These are phyloP conservation scores for Netelia virgata DNA, from an alignment of 2,888 invertebrate species.

Conservation along the genomic window DNA sequence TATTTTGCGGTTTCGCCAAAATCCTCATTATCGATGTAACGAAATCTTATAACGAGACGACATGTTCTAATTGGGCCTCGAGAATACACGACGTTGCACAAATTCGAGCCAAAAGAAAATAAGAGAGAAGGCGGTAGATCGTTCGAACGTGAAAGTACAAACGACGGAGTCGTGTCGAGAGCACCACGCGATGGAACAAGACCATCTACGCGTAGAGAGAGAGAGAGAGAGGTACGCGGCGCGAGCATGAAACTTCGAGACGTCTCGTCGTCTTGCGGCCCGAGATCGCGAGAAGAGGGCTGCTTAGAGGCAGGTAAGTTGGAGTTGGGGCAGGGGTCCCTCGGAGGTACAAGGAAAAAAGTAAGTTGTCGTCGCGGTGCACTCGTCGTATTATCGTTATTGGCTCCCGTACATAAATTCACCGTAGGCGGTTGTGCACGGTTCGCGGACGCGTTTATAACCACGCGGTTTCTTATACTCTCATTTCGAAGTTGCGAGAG, in stretches of 20 bases:
- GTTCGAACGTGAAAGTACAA: slow-evolving; percentile 18
- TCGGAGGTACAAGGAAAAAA: not conserved
- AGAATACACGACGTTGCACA: slow-evolving; percentile 16
- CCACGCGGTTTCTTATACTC: slow-evolving; percentile 26
- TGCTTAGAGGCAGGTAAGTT: not conserved
- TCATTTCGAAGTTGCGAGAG: slow-evolving; percentile 52
- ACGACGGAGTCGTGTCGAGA: slow-evolving; percentile 23
- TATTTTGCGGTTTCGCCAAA: not conserved
- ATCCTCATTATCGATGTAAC: slow-evolving; percentile 46
- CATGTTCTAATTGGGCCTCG: slow-evolving; percentile 56
- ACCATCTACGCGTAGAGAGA: slow-evolving; percentile 12
- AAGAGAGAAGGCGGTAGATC: not conserved
- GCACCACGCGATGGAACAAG: slow-evolving; percentile 48
- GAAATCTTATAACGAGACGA: slow-evolving; percentile 32
- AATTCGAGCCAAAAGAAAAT: slow-evolving; percentile 8
- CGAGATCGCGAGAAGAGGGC: slow-evolving; percentile 10
- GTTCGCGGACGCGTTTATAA: slow-evolving; percentile 13
- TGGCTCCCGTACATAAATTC: slow-evolving; percentile 63
- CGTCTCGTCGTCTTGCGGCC: slow-evolving; percentile 9
- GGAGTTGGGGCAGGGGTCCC: not conserved
- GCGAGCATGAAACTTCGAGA: slow-evolving; percentile 40
- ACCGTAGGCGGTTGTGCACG: slow-evolving; percentile 56
- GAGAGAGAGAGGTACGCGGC: not conserved
- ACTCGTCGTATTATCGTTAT: slow-evolving; percentile 65
- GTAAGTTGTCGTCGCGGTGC: slow-evolving; percentile 53